Percentiles rank a stretch among this genome's conserved stretches.
phyloP scores from a whole-genome alignment of 2,797 vertebrate species.

The Danio jaintianensis region DNA sequence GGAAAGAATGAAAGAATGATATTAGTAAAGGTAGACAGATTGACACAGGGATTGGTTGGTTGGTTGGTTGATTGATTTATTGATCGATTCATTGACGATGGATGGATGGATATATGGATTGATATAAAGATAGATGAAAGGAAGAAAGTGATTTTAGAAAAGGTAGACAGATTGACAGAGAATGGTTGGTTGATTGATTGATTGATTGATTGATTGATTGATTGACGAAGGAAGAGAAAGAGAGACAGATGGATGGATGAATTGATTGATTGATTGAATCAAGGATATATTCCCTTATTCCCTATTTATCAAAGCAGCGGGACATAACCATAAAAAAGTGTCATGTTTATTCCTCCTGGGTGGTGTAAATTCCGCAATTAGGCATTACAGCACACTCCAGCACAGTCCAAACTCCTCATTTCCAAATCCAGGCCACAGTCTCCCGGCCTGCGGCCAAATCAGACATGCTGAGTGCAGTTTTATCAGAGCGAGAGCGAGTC shows the following conservation, averaged over 20 bases:
- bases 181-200: too few species aligned
- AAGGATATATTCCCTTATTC: background rate
- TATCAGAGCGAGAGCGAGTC: constrained; percentile 12
- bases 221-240: too few species aligned
- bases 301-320: background rate
- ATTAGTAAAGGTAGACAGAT: too few species aligned
- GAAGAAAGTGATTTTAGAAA: too few species aligned
- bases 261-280: background rate
- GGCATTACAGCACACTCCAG: background rate
- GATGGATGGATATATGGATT: background rate
- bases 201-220: background rate
- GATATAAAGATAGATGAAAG: too few species aligned
- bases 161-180: too few species aligned
- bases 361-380: constrained; percentile 32
- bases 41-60: too few species aligned
- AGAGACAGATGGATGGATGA: background rate
- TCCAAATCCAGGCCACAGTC: constrained; percentile 34
- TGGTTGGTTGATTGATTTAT: too few species aligned
- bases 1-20: too few species aligned
- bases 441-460: constrained; percentile 22
- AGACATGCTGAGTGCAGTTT: constrained; percentile 23
- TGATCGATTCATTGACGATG: too few species aligned
- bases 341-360: constrained; percentile 7
- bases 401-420: background rate
- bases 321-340: background rate